Conservation (phyloP, 1,140 invertebrate genomes). For the Rhynchophorus ferrugineus region DNA sequence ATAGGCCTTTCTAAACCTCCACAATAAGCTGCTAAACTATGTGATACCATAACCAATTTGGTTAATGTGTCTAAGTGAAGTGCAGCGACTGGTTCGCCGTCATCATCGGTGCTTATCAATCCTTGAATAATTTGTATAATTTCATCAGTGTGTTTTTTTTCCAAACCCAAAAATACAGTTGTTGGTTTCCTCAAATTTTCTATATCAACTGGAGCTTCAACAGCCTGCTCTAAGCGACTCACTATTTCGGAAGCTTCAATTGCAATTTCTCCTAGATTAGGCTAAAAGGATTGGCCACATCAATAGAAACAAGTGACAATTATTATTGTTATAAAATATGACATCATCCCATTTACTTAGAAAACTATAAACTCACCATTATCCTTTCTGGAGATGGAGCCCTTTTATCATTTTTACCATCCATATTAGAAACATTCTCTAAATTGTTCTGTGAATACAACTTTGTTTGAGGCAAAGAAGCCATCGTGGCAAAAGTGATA, state of each 20-base stretch:
- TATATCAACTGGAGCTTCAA: constrained; percentile 25
- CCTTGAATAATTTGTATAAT: constrained; percentile 37
- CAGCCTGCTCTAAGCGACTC: constrained; percentile 38
- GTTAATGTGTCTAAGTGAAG: constrained; percentile 52
- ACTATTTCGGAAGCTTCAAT: constrained; percentile 41
- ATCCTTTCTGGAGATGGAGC: constrained; percentile 13
- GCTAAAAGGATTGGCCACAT: constrained; percentile 23
- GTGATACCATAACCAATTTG: constrained; percentile 61
- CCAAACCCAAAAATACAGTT: constrained; percentile 37
- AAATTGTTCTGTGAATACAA: constrained; percentile 19
- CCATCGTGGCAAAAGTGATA: constrained; percentile 25
- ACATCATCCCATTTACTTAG: neutral
- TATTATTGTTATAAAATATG: neutral
- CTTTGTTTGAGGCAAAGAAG: constrained; percentile 25
- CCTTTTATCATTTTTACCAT: constrained; percentile 16
- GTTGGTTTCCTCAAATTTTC: constrained; percentile 28
- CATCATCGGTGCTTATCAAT: constrained; percentile 41
- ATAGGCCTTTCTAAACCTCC: constrained; percentile 61
- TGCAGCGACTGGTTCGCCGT: constrained; percentile 43
- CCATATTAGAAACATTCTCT: constrained; percentile 20
- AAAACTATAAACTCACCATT: constrained; percentile 12
- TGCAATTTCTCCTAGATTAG: constrained; percentile 37
- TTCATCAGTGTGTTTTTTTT: constrained; percentile 34
- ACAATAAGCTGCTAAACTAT: constrained; percentile 67
- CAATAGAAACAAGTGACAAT: neutral